Conservation (phyloP, 2,113 vertebrate species). For the Hemichromis elongatus region DNA sequence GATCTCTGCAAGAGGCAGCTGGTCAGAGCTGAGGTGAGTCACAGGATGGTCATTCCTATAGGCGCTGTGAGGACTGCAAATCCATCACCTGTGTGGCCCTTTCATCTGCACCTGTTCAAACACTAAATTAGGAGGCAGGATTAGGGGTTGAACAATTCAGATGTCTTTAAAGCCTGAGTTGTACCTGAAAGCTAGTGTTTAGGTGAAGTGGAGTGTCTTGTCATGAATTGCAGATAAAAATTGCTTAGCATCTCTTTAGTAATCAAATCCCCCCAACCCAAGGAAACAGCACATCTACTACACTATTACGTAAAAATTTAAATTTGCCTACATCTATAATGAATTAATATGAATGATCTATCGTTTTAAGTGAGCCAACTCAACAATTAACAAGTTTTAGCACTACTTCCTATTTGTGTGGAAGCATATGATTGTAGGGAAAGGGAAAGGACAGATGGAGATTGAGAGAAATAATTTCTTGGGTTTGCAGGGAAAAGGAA, state of each 20-base stretch:
- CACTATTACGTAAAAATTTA: background rate
- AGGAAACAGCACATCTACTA: background rate
- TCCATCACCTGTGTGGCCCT: slow-evolving; percentile 59
- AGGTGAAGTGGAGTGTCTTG: background rate
- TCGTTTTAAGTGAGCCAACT: background rate
- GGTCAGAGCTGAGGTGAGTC: slow-evolving; percentile 58
- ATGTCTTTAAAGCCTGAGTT: background rate
- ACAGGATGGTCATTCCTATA: slow-evolving; percentile 44
- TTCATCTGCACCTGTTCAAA: slow-evolving; percentile 75
- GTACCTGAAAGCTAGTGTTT: background rate
- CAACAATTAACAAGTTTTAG: background rate
- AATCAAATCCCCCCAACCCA: background rate
- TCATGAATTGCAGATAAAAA: background rate
- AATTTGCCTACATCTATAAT: background rate
- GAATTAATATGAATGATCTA: background rate
- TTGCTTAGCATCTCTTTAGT: background rate
- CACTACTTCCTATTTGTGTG: background rate
- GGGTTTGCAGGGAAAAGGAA: background rate
- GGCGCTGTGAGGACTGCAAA: background rate
- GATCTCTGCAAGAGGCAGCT: slow-evolving; percentile 39
- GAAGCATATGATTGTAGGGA: background rate
- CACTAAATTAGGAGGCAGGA: slow-evolving; percentile 27
- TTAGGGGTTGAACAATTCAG: background rate
- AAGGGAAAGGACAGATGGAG: background rate
- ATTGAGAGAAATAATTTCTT: slow-evolving; percentile 11